Evolutionary conservation across 2,797 vertebrate species (phyloP).

Genomic region (Malacoraja senta): DNA sequence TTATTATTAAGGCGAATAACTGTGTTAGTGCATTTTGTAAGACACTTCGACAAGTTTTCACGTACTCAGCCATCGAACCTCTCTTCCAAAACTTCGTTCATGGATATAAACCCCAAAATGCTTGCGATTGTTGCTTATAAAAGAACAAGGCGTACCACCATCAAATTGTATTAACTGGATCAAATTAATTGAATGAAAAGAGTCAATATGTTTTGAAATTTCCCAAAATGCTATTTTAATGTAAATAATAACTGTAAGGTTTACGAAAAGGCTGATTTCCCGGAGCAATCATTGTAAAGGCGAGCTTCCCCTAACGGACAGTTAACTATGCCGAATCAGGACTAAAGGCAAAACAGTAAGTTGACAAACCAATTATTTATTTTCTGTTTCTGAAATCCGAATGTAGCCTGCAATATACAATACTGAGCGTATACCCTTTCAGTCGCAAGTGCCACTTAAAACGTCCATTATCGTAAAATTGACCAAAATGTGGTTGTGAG

Average conservation of each 20-base stretch:
- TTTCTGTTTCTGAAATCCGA: background rate
- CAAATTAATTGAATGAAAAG: conserved; percentile 48
- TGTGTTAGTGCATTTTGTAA: conserved; percentile 41
- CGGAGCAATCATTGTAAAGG: background rate
- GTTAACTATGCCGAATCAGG: background rate
- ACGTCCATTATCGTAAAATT: background rate
- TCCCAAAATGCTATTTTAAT: background rate
- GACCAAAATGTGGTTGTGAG: background rate
- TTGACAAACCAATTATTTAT: background rate
- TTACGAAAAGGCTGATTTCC: background rate
- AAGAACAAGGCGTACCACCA: background rate
- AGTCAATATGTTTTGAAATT: background rate
- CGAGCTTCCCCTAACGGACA: background rate
- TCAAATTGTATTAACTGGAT: conserved; percentile 40
- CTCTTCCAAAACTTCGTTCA: background rate
- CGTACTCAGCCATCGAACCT: background rate
- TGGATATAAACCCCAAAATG: background rate
- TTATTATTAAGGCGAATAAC: conserved; percentile 53
- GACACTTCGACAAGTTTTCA: conserved; percentile 40
- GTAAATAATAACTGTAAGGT: background rate
- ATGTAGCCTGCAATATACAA: background rate
- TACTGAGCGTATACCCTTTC: background rate
- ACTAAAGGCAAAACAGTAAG: background rate
- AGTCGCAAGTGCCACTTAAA: background rate
- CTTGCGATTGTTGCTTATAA: background rate